A percentile compares a stretch with the other conserved stretches of the same genome.
phyloP scores from a whole-genome alignment of 2,113 vertebrate species.

The Mungos mungo region DNA sequence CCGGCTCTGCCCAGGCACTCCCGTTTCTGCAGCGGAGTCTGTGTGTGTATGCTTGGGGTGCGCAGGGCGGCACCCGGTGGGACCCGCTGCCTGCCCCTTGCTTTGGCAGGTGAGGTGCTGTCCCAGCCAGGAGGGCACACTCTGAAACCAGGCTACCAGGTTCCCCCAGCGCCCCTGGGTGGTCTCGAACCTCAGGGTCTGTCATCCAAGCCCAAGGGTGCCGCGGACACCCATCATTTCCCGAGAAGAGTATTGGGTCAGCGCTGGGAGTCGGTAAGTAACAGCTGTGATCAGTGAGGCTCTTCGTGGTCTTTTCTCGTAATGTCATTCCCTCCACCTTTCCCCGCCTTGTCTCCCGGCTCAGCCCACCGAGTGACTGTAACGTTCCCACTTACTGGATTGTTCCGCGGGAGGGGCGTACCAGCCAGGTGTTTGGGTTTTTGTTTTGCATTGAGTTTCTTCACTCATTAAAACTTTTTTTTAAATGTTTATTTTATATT shows the following conservation, averaged over 20 bases:
- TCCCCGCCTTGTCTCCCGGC: background rate
- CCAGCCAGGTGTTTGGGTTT: background rate
- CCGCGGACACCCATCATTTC: too few species aligned
- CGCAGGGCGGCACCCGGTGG: background rate
- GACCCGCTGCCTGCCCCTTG: background rate
- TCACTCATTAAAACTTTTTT: background rate
- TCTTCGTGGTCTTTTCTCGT: background rate
- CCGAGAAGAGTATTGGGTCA: too few species aligned
- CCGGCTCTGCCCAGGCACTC: rapidly evolving
- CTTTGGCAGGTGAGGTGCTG: rapidly evolving
- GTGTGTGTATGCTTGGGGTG: background rate
- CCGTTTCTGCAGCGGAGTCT: background rate
- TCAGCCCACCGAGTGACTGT: background rate
- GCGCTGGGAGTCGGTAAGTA: too few species aligned
- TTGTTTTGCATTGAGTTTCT: background rate
- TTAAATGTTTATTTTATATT: too few species aligned
- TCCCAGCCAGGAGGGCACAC: rapidly evolving
- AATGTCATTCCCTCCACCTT: background rate
- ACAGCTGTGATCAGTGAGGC: background rate
- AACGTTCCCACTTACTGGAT: background rate
- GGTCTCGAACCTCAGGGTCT: too few species aligned
- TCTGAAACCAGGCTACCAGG: background rate
- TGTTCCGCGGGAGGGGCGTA: background rate
- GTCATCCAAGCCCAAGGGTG: too few species aligned
- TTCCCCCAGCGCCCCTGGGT: background rate